Conservation (phyloP, 2,797 vertebrate genomes). For the Sternarchorhynchus goeldii region DNA sequence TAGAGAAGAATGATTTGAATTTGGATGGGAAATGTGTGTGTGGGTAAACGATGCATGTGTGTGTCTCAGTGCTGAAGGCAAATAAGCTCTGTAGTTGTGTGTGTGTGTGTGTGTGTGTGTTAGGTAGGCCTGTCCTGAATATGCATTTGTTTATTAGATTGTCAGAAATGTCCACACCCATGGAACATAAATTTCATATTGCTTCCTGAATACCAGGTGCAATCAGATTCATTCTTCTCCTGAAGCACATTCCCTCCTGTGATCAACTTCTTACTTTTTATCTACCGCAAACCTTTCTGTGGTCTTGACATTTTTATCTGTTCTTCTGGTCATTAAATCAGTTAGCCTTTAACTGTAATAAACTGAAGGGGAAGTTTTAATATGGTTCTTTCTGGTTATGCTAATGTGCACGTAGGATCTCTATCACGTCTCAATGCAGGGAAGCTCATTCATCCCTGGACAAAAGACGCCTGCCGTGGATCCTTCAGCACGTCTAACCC, state of each 20-base stretch:
- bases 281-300: not conserved
- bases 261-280: not conserved
- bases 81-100: not conserved
- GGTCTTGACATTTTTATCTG: not conserved
- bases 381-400: slow-evolving; percentile 20
- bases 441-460: not conserved
- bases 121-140: not conserved
- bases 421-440: not conserved
- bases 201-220: not conserved
- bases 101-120: slow-evolving; percentile 58
- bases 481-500: slow-evolving; percentile 27
- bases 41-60: not conserved
- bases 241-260: not conserved
- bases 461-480: slow-evolving; percentile 51
- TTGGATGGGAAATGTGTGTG: slow-evolving; percentile 20
- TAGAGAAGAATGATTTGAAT: slow-evolving; percentile 25
- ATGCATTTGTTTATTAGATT: slow-evolving; percentile 4
- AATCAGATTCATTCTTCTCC: not conserved
- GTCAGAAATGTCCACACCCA: not conserved
- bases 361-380: slow-evolving; percentile 9
- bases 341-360: slow-evolving; percentile 12
- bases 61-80: slow-evolving; percentile 8
- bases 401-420: not conserved
- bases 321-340: not conserved
- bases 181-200: not conserved